Percentiles rank a stretch among this genome's conserved stretches.
These are phyloP conservation scores for Sepiola atlantica DNA, from an alignment of 2,888 invertebrate genomes.

Conservation along the genomic window DNA sequence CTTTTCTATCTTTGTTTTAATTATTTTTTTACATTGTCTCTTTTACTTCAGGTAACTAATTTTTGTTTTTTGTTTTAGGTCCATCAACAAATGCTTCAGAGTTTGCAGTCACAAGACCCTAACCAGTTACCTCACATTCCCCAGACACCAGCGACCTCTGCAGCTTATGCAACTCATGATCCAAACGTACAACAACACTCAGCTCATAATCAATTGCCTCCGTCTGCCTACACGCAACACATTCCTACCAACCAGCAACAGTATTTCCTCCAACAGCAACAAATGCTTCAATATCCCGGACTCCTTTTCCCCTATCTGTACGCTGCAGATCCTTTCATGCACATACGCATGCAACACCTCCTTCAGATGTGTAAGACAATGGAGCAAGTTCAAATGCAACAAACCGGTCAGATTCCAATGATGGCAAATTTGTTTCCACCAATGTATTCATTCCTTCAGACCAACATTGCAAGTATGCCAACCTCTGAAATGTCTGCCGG, in stretches of 20 bases:
- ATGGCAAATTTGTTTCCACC: constrained; percentile 53
- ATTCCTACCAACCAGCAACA: constrained; percentile 52
- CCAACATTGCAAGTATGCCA: constrained; percentile 50
- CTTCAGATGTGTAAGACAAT: constrained; percentile 53
- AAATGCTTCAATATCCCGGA: constrained; percentile 40
- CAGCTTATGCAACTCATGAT: constrained; percentile 49
- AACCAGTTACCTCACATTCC: constrained; percentile 48
- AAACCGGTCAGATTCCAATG: constrained; percentile 48
- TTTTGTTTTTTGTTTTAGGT: background rate
- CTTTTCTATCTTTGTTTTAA: background rate
- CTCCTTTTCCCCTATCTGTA: constrained; percentile 49
- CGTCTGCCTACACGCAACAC: constrained; percentile 49
- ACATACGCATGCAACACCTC: constrained; percentile 55
- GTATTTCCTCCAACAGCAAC: constrained; percentile 44
- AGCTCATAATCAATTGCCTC: constrained; percentile 51
- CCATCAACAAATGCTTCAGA: constrained; percentile 43
- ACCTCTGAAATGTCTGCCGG: constrained; percentile 53
- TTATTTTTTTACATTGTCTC: background rate
- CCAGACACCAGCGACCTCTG: constrained; percentile 49
- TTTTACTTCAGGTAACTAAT: background rate
- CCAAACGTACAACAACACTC: constrained; percentile 51
- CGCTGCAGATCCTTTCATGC: constrained; percentile 53
- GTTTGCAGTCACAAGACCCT: constrained; percentile 38
- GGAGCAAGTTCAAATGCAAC: constrained; percentile 52
- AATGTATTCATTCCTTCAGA: constrained; percentile 53